Percentiles rank a stretch among this genome's conserved stretches.
Evolutionary conservation across 2,888 invertebrate species (phyloP).

Genomic region (Hyposoter dolosus): DNA sequence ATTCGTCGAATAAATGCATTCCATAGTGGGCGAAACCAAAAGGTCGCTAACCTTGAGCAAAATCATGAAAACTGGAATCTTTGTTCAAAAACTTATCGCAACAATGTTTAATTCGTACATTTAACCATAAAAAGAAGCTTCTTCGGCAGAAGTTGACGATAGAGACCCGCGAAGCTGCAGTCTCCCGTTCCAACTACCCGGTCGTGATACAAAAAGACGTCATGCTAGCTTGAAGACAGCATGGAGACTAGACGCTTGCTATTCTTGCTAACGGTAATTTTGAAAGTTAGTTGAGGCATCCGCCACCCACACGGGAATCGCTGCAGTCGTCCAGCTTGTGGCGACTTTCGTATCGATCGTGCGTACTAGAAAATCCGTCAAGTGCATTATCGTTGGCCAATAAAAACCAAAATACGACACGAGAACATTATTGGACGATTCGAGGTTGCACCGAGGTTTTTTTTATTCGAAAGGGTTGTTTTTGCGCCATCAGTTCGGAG

Average conservation of each 20-base stretch:
- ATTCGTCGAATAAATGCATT: neutral
- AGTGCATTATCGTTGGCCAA: neutral
- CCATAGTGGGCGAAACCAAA: neutral
- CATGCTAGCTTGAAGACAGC: too few species aligned
- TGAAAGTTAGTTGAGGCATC: neutral
- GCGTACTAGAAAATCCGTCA: neutral
- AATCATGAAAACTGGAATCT: neutral
- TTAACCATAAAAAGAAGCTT: too few species aligned
- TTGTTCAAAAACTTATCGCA: neutral
- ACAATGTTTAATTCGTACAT: too few species aligned
- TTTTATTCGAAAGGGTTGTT: neutral
- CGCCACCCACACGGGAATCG: neutral
- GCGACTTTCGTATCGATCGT: neutral
- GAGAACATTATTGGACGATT: neutral
- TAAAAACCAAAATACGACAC: conserved; percentile 16
- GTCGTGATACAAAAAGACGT: neutral
- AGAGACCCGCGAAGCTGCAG: too few species aligned
- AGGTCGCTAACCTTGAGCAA: neutral
- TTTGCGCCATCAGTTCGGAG: neutral
- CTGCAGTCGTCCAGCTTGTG: neutral
- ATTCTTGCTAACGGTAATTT: neutral
- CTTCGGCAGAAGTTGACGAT: too few species aligned
- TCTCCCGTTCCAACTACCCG: neutral
- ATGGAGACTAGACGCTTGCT: neutral
- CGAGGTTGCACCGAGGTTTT: neutral